Evolutionary conservation across 2,113 vertebrate genomes (phyloP).

Genomic region (Rattus rattus): DNA sequence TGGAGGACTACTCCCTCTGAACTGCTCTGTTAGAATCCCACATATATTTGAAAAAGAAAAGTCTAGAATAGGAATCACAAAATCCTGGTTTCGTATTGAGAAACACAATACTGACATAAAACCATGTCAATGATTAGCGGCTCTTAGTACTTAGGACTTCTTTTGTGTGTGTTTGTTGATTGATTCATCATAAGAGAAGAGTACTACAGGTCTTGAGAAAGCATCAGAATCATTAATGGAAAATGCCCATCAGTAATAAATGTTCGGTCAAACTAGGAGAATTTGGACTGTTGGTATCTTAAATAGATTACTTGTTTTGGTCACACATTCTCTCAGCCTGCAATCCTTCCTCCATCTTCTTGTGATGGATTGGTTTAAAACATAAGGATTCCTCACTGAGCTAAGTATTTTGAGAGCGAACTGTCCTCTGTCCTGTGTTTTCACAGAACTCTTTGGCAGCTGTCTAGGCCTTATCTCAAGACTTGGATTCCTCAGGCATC

Average conservation of each 20-base stretch:
- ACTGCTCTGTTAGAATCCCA: background rate
- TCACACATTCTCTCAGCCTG: background rate
- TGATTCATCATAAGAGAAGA: background rate
- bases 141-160: background rate
- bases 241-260: background rate
- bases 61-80: background rate
- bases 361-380: background rate
- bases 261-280: background rate
- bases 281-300: background rate
- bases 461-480: background rate
- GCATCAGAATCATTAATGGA: background rate
- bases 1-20: background rate
- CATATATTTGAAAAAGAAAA: background rate
- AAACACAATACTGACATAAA: background rate
- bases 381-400: background rate
- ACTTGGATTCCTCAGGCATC: background rate
- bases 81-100: background rate
- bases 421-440: background rate
- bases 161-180: background rate
- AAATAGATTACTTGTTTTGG: background rate
- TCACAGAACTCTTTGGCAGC: background rate
- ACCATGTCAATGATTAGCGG: background rate
- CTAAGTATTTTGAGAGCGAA: background rate
- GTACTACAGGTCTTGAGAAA: background rate
- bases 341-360: background rate